Evolutionary conservation across 2,797 vertebrate species (phyloP).

Genomic region (Uromys caudimaculatus): DNA sequence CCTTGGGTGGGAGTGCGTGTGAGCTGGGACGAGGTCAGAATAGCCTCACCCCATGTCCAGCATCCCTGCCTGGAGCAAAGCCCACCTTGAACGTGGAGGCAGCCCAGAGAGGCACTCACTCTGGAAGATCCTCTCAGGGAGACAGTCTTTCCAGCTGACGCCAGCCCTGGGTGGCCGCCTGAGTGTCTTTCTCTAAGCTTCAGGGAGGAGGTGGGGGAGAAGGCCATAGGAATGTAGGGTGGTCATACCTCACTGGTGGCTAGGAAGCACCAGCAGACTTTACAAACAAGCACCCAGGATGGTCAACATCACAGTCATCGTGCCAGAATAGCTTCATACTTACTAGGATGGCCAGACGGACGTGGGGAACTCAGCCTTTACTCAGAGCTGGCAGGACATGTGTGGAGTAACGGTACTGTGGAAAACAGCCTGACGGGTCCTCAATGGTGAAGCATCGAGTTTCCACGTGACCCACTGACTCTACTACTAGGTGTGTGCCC

Average conservation of each 20-base stretch:
- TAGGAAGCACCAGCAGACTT: neutral
- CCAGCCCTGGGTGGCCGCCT: neutral
- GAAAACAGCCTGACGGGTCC: neutral
- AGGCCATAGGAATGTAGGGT: neutral
- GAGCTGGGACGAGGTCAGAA: neutral
- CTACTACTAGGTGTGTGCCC: neutral
- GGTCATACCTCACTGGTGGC: neutral
- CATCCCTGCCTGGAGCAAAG: neutral
- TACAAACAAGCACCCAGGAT: neutral
- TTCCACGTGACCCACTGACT: neutral
- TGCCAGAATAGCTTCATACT: neutral
- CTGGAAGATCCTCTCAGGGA: too few species aligned
- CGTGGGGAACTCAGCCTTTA: neutral
- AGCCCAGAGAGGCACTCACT: neutral
- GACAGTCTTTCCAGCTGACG: neutral
- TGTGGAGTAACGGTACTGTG: neutral
- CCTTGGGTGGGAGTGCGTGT: neutral
- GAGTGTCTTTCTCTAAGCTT: neutral
- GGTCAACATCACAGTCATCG: rapidly evolving
- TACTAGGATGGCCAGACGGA: neutral
- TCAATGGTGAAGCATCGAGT: neutral
- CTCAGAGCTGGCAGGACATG: neutral
- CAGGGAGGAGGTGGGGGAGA: neutral
- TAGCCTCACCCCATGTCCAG: too few species aligned
- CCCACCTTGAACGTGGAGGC: neutral